Evolutionary conservation across 2,113 vertebrate genomes (phyloP), one percentile per base, ranked within the genome.

Genomic region (Corythornis madagascariensis): DNA sequence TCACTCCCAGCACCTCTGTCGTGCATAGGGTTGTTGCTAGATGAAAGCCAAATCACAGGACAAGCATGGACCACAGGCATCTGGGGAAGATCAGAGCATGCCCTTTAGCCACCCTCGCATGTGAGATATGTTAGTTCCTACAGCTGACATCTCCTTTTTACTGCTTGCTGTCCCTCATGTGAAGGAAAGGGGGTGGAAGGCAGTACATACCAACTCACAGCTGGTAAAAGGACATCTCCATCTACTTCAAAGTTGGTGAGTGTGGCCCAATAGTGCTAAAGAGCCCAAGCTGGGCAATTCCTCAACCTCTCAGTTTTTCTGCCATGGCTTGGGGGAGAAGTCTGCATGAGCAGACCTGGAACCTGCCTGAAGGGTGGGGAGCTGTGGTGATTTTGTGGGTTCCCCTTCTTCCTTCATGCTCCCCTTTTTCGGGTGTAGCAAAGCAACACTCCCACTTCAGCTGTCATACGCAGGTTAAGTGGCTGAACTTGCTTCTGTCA

Each of bases 401-500:
- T 91, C 61, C 56, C 42, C 29, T 88, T 80, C 78, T 66, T 67
- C 33, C 55, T 81, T 82, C 10, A 1, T 67, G 40, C 40, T 81
- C 47, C 61, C 38, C 31, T 21, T 18, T 86, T 93, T 94, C 60
- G 7, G 57, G 53, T 81, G 53, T 70, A 40, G 75, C 72, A 92
- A 69, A 95, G 88, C 91, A 95, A 60, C 1, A 2, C 50, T 92
- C 91, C 83, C 65, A 24, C 86, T 90, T 94, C 92, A 91, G 92
- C 91, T 96, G 96, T 89, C 86, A 61, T 93, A 91, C 25, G 78
- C 92, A 93, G 90, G 95, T 97, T 96, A 96, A 97, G 96, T 96
- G 95, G 86, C 86, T 96, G 92, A 82, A 95, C 95, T 96, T 97
- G 91, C 91, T 96, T 97, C 95, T 97, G 96, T 96, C 96, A 96